Evolutionary conservation across 2,888 invertebrate species (phyloP).

Genomic region (Drosophila flavopinicola): DNA sequence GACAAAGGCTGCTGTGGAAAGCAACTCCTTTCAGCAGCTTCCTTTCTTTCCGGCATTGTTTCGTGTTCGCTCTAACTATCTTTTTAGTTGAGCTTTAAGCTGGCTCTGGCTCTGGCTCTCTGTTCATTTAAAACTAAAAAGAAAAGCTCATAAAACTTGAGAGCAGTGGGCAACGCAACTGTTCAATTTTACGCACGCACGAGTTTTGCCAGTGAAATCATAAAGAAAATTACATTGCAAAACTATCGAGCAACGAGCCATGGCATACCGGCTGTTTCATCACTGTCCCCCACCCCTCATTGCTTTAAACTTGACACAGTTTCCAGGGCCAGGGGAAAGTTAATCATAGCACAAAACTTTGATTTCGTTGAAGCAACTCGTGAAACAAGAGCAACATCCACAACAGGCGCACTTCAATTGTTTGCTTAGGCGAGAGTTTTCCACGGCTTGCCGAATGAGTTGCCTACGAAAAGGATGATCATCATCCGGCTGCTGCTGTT

Average conservation of each 20-base stretch:
- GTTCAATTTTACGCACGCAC: conserved; percentile 76
- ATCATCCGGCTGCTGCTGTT: not conserved
- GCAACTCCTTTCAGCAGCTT: conserved; percentile 44
- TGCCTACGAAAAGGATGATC: conserved; percentile 2
- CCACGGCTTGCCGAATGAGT: conserved; percentile 40
- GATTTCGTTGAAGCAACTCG: conserved; percentile 63
- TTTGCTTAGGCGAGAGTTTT: conserved; percentile 52
- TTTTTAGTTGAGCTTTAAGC: conserved; percentile 47
- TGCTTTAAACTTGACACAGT: conserved; percentile 70
- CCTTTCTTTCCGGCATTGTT: conserved; percentile 6
- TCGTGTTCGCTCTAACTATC: not conserved
- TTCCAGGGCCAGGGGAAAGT: conserved; percentile 45
- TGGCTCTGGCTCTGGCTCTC: conserved; percentile 19
- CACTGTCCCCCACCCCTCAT: conserved; percentile 10
- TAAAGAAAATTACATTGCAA: conserved; percentile 67
- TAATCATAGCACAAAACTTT: conserved; percentile 66
- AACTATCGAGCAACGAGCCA: conserved; percentile 72
- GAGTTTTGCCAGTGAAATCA: conserved; percentile 65
- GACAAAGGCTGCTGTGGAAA: conserved; percentile 46
- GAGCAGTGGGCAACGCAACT: conserved; percentile 24
- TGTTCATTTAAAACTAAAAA: conserved; percentile 40
- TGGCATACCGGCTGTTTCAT: conserved; percentile 25
- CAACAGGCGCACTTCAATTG: conserved; percentile 57
- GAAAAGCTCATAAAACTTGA: conserved; percentile 42
- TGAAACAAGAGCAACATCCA: conserved; percentile 54